Percentiles rank a stretch among this genome's conserved stretches.
Evolutionary conservation across 2,113 vertebrate species (phyloP).

Genomic region (Plestiodon gilberti): DNA sequence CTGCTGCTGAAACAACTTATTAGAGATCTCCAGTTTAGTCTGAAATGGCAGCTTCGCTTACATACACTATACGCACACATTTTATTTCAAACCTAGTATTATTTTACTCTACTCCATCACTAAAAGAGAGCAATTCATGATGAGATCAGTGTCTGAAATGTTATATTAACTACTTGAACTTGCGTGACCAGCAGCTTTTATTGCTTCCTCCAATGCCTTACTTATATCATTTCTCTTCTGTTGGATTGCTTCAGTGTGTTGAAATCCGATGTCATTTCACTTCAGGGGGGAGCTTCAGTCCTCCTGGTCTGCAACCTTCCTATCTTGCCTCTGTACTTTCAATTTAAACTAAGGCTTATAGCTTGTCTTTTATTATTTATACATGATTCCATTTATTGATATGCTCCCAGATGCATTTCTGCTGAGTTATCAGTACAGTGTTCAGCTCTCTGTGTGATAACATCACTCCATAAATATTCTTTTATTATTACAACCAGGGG

Average conservation of each 20-base stretch:
- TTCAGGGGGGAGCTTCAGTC: constrained; percentile 13
- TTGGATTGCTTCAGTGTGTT: not conserved
- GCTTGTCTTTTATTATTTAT: not conserved
- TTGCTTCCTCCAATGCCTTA: not conserved
- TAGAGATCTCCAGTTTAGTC: not conserved
- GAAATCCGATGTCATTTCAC: not conserved
- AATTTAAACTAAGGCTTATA: not conserved
- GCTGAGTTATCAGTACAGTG: not conserved
- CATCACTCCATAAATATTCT: not conserved
- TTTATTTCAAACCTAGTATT: not conserved
- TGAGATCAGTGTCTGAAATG: not conserved
- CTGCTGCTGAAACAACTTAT: not conserved
- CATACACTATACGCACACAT: not conserved
- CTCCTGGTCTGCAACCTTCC: not conserved
- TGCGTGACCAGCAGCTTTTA: constrained; percentile 8
- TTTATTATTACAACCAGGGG: not conserved
- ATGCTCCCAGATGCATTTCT: not conserved
- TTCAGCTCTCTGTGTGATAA: constrained; percentile 16
- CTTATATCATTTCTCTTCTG: not conserved
- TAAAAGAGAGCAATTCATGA: not conserved
- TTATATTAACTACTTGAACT: not conserved
- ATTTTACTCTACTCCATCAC: not conserved
- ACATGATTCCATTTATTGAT: not conserved
- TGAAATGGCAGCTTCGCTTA: not conserved
- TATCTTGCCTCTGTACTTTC: not conserved